These are phyloP conservation scores for Scaptomyza reducta DNA, from an alignment of 2,888 invertebrate species.

Conservation along the genomic window DNA sequence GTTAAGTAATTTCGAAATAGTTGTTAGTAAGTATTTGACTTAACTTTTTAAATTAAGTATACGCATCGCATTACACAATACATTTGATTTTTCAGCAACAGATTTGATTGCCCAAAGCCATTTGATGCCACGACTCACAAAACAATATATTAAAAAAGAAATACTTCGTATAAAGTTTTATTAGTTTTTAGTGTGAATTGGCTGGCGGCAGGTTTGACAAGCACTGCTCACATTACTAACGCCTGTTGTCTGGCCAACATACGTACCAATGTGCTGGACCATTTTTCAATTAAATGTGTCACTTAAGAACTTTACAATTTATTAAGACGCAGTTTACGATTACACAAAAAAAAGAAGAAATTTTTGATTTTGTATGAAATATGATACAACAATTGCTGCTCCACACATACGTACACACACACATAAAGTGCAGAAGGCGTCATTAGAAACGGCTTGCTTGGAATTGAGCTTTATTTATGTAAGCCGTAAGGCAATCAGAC, in stretches of 20 bases:
- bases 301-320: constrained; percentile 28
- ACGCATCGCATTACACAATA: constrained; percentile 15
- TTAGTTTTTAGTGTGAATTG: constrained; percentile 47
- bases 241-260: constrained; percentile 54
- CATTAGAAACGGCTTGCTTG: constrained; percentile 48
- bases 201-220: constrained; percentile 35
- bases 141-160: constrained; percentile 15
- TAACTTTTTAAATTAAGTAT: constrained; percentile 30
- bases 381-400: constrained; percentile 46
- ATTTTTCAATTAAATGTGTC: constrained; percentile 68
- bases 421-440: constrained; percentile 44
- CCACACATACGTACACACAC: neutral
- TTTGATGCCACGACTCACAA: constrained; percentile 21
- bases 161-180: constrained; percentile 24
- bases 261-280: constrained; percentile 34
- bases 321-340: constrained; percentile 36
- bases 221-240: constrained; percentile 42
- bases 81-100: constrained; percentile 12
- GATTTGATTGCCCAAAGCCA: constrained; percentile 18
- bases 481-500: constrained; percentile 61
- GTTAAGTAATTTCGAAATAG: neutral
- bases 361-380: constrained; percentile 48
- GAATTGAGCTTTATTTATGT: constrained; percentile 52
- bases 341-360: constrained; percentile 11
- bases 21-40: neutral